Evolutionary conservation across 1,140 invertebrate species (phyloP), one percentile per base, ranked within the genome.

Genomic region (Triops longicaudatus): DNA sequence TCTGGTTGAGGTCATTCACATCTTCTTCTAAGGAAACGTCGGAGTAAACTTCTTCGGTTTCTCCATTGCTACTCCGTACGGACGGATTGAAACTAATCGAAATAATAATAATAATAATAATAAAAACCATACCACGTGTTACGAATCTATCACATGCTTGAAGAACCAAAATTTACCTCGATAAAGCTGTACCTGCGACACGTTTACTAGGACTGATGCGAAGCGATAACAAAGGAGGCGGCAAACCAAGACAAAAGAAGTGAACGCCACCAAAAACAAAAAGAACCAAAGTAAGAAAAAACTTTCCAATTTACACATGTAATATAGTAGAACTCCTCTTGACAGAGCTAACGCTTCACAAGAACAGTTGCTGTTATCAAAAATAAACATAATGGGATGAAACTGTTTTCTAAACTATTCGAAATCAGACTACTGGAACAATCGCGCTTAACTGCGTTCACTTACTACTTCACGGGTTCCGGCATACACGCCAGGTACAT

Each of bases 41-140:
- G 78, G 93, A 94, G 85, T 93, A 94, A 89, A 95, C 94, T 85
- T 96, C 93, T 87, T 95, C 94, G 31, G 90, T 90, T n/a, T 95
- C 93, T 82, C 93, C 93, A 81, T 90, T 93, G 74, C 93, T 95
- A 81, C 93, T 94, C 82, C 50, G 50, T 63, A 9, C 50, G 50
- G 50, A 63, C 22, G 50, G 17, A 17, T 17, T 63, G 26, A 78
- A 72, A 63, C 74, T 78, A 75, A 50, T 41, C 63, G 75, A 72
- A 73, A 72, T n/a, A n/a, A n/a, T n/a, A 78, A 63, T 72, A 73
- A 79, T 22, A 12, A 79, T 14, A 17, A 63, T 17, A 3, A 17
- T 17, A 14, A 22, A 22, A 14, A 9, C 10, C 10, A 22, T n/a
- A 63, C 10, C 10, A 22, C 6, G 17, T 63, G 41, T 6, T 26